Evolutionary conservation across 2,888 invertebrate species (phyloP).

Genomic region (Spialia ferax): DNA sequence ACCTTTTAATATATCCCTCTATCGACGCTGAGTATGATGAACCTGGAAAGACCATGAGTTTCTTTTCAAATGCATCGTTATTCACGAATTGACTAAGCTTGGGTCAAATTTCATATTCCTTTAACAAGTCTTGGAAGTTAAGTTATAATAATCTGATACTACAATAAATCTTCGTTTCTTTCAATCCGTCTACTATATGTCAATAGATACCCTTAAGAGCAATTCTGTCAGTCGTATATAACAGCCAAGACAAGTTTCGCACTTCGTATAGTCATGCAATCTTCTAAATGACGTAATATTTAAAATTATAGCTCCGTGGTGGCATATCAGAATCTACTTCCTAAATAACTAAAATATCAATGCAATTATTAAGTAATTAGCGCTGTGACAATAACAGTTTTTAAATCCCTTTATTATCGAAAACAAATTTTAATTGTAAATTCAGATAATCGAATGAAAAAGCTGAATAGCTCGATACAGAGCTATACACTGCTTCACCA

Average conservation of each 20-base stretch:
- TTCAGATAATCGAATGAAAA: too few species aligned
- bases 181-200: neutral
- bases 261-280: too few species aligned
- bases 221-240: neutral
- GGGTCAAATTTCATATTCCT: neutral
- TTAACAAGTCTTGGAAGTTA: neutral
- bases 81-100: neutral
- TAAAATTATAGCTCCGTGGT: neutral
- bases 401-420: too few species aligned
- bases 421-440: too few species aligned
- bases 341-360: too few species aligned
- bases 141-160: neutral
- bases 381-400: too few species aligned
- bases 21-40: too few species aligned
- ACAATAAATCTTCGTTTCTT: neutral
- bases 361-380: too few species aligned
- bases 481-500: neutral
- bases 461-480: neutral
- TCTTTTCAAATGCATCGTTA: neutral
- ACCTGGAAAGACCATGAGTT: too few species aligned
- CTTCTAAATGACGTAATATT: neutral
- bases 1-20: too few species aligned
- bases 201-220: neutral
- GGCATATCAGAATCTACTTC: too few species aligned
- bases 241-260: neutral